phyloP scores from a whole-genome alignment of 2,113 vertebrate genomes.

The Pterocles orientalis region DNA sequence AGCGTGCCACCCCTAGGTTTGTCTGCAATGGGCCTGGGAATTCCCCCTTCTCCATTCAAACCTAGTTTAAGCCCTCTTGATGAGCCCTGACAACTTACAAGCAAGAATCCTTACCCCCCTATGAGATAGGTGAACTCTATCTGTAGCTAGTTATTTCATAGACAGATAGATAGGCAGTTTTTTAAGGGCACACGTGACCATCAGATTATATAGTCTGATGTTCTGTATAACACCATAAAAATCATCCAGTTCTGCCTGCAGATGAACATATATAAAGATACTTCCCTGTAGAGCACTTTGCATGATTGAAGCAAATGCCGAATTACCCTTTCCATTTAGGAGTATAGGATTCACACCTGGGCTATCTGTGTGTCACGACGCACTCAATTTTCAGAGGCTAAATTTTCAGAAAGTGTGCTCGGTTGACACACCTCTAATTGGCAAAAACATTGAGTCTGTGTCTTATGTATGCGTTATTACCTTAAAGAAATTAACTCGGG shows the following conservation, averaged over 20 bases:
- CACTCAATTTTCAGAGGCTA: background rate
- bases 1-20: too few relatives aligned
- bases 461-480: slow-evolving; percentile 3
- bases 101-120: too few relatives aligned
- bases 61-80: too few relatives aligned
- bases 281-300: background rate
- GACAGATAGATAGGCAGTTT: background rate
- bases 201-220: background rate
- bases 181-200: background rate
- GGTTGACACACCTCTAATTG: background rate
- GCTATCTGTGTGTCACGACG: background rate
- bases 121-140: too few relatives aligned
- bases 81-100: too few relatives aligned
- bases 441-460: background rate
- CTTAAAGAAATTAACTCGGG: slow-evolving; percentile 60
- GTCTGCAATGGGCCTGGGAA: too few relatives aligned
- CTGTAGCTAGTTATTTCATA: background rate
- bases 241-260: background rate
- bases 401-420: background rate
- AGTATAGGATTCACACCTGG: background rate
- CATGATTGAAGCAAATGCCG: background rate
- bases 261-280: background rate
- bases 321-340: background rate
- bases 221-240: background rate
- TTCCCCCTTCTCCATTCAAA: too few relatives aligned